Evolutionary conservation across 92 coral and sea anemone species (phyloP).

Genomic region (Porites divaricata): DNA sequence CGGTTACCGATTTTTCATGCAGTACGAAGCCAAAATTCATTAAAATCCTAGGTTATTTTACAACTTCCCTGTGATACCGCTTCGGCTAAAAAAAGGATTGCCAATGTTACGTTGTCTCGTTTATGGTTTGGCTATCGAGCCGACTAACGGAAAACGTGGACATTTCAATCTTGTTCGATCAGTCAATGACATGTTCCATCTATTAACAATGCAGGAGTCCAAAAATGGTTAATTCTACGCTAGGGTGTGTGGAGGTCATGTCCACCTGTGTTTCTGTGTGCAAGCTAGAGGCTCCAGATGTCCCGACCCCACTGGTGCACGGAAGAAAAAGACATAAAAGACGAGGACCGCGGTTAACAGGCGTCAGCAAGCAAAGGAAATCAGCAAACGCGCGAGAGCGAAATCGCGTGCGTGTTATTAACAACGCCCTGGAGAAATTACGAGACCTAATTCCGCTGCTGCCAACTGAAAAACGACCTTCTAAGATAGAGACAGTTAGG

Average conservation of each 20-base stretch:
- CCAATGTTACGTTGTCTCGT: too few relatives aligned
- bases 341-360: conserved; percentile 66
- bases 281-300: neutral
- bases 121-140: too few relatives aligned
- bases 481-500: conserved; percentile 73
- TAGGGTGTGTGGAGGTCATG: conserved; percentile 1
- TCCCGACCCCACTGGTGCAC: neutral
- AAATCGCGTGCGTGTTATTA: conserved; percentile 59
- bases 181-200: too few relatives aligned
- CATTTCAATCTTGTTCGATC: too few relatives aligned
- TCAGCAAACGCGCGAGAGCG: conserved; percentile 80
- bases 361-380: conserved; percentile 78
- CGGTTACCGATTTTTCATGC: too few relatives aligned
- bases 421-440: conserved; percentile 69
- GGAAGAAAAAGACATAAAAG: conserved; percentile 16
- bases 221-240: conserved; percentile 25
- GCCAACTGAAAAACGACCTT: conserved; percentile 72
- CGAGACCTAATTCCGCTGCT: conserved; percentile 61
- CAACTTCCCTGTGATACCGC: too few relatives aligned
- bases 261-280: conserved; percentile 3
- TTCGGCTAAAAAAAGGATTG: too few relatives aligned
- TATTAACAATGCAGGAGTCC: neutral
- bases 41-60: too few relatives aligned
- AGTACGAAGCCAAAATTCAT: too few relatives aligned
- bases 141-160: too few relatives aligned